Evolutionary conservation across 2,797 vertebrate species (phyloP), one percentile per base, ranked within the genome.

Genomic region (Sebastes jordani): DNA sequence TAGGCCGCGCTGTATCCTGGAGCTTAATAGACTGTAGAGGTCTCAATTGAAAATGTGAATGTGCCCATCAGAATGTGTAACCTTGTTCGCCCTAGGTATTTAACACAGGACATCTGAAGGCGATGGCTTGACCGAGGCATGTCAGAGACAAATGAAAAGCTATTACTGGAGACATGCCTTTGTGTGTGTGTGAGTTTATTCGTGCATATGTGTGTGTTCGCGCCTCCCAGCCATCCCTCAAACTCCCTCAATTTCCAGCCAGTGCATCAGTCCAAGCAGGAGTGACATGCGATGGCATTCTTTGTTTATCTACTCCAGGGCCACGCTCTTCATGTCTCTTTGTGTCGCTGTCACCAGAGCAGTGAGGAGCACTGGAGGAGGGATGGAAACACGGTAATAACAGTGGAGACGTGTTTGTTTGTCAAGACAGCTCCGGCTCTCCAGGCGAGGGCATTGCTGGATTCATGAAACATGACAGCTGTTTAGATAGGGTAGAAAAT

Each of bases 251-350:
- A 74, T 88, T 89, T 90, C 76, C 71, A 90, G 82, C 74, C 85
- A 75, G 86, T 64, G 86, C 80, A 89, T 92, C 89, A 86, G 87
- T 89, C 82, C 81, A 82, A 92, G 88, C 85, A 81, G 80, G 82
- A 90, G 81, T 92, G 94, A 93, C 90, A 88, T 89, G 87, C 77
- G 62, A 85, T 87, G 91, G 86, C 92, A 36, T 90, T 92, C 89
- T 87, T 91, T 91, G 91, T 93, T 93, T 92, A 92, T 94, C 88
- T 83, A 86, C 91, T 92, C 79, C 83, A 76, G 86, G 91, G 89
- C 89, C 90, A 30, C 23, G 76, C 88, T 88, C 89, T 73, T 84
- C 90, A 55, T 88, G 91, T 94, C 91, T 90, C 93, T 93, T 93
- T 92, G 91, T 91, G 90, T 94, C 54, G 85, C 91, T 89, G 92